Evolutionary conservation across 53 echinoderm and acorn worm genomes (phyloP).

Genomic region (Crossaster papposus): DNA sequence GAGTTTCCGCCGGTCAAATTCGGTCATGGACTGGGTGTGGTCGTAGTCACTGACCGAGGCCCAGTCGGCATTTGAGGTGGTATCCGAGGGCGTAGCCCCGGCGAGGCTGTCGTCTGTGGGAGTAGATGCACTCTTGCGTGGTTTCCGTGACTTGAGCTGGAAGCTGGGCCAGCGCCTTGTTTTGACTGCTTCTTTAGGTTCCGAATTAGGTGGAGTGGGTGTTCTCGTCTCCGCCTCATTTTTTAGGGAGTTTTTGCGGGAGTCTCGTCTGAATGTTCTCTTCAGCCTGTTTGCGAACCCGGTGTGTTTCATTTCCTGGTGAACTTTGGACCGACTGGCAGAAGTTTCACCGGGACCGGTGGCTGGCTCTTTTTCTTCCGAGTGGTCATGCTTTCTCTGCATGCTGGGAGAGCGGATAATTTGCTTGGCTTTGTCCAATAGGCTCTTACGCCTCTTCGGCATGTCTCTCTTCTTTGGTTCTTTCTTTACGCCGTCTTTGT

Average conservation of each 20-base stretch:
- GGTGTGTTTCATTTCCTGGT: conserved; percentile 85
- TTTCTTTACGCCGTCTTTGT: conserved; percentile 66
- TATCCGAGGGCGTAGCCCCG: conserved; percentile 83
- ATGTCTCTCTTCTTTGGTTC: conserved; percentile 76
- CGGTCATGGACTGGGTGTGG: conserved; percentile 75
- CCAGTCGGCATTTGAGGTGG: conserved; percentile 83
- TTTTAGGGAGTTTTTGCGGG: conserved; percentile 52
- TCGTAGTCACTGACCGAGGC: conserved; percentile 72
- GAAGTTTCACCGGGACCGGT: conserved; percentile 39
- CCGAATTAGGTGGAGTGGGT: conserved; percentile 18
- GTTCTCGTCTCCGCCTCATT: conserved; percentile 41
- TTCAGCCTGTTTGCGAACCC: conserved; percentile 87
- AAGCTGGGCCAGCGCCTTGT: conserved; percentile 82
- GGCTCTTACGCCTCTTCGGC: conserved; percentile 80
- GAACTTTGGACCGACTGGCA: conserved; percentile 66
- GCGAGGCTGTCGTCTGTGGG: conserved; percentile 92
- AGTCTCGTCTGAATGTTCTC: conserved; percentile 77
- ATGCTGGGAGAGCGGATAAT: conserved; percentile 88
- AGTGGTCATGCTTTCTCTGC: conserved; percentile 72
- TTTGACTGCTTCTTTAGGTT: conserved; percentile 70
- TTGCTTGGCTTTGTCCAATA: conserved; percentile 84
- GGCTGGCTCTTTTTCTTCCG: conserved; percentile 57
- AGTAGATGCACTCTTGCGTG: conserved; percentile 81
- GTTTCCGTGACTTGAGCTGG: conserved; percentile 76
- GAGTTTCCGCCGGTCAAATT: conserved; percentile 78